Conservation (phyloP, 2,888 invertebrate species). For the Pollenia angustigena region DNA sequence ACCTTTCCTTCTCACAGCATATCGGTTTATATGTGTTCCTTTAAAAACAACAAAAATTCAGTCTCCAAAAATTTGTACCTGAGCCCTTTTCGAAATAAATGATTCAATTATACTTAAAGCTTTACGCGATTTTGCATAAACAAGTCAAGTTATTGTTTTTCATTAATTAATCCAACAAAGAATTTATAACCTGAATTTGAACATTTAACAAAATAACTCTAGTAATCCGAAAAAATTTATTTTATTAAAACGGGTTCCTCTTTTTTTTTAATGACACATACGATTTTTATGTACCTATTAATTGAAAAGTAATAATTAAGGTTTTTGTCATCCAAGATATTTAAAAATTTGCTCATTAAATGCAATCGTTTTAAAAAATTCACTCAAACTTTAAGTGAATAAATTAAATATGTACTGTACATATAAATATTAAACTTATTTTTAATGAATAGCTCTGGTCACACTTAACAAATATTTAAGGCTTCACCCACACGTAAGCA, state of each 20-base stretch:
- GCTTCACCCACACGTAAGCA: too few relatives aligned
- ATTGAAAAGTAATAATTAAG: background rate
- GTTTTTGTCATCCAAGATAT: background rate
- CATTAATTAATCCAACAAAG: background rate
- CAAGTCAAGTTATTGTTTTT: background rate
- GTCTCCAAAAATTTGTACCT: background rate
- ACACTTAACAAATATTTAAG: too few relatives aligned
- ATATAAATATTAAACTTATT: too few relatives aligned
- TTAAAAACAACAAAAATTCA: too few relatives aligned
- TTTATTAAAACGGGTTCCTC: slow-evolving; percentile 9
- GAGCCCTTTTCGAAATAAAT: background rate
- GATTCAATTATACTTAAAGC: background rate
- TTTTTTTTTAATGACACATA: slow-evolving; percentile 3
- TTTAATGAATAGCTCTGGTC: too few relatives aligned
- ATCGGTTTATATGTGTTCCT: too few relatives aligned
- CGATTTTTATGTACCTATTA: background rate
- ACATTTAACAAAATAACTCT: slow-evolving; percentile 12
- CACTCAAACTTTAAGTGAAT: too few relatives aligned
- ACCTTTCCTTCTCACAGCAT: too few relatives aligned
- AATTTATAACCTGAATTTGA: slow-evolving; percentile 25
- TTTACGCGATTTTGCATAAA: background rate
- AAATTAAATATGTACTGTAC: too few relatives aligned
- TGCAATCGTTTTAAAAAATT: too few relatives aligned
- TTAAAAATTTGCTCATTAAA: too few relatives aligned
- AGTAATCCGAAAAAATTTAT: slow-evolving; percentile 19